phyloP scores from a whole-genome alignment of 1,140 invertebrate genomes.

The Drosophila littoralis region DNA sequence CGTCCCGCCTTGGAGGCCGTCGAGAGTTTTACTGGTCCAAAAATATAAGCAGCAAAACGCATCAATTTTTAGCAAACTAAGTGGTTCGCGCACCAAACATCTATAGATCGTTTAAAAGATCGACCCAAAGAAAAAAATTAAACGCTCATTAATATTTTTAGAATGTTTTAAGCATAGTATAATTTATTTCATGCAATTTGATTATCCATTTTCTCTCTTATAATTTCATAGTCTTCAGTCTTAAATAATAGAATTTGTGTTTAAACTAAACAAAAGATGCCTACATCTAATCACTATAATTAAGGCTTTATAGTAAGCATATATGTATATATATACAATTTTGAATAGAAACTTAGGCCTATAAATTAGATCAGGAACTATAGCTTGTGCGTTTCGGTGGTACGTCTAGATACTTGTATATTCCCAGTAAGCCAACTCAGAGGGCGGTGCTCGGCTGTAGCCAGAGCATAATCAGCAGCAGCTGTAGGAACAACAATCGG shows the following conservation, averaged over 20 bases:
- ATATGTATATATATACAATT: slow-evolving; percentile 48
- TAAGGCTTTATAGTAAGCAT: neutral
- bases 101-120: slow-evolving; percentile 22
- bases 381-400: slow-evolving; percentile 53
- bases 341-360: slow-evolving; percentile 52
- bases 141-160: slow-evolving; percentile 43
- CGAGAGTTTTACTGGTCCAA: slow-evolving; percentile 25
- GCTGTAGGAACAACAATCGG: slow-evolving; percentile 40
- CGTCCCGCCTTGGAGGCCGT: slow-evolving; percentile 23
- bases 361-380: slow-evolving; percentile 66
- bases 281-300: slow-evolving; percentile 17
- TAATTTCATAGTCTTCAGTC: slow-evolving; percentile 54
- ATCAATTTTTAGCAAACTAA: slow-evolving; percentile 42
- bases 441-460: slow-evolving; percentile 33
- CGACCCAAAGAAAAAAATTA: slow-evolving; percentile 9
- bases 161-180: slow-evolving; percentile 55
- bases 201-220: slow-evolving; percentile 18
- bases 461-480: slow-evolving; percentile 35
- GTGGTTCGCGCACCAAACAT: slow-evolving; percentile 14
- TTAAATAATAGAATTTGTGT: slow-evolving; percentile 60
- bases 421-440: slow-evolving; percentile 18
- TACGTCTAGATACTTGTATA: slow-evolving; percentile 10
- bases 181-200: slow-evolving; percentile 62
- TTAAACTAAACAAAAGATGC: slow-evolving; percentile 29
- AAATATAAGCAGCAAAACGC: slow-evolving; percentile 22